Base-by-base conservation (phyloP, 2,113 vertebrate species). In the Cinclus cinclus region DNA sequence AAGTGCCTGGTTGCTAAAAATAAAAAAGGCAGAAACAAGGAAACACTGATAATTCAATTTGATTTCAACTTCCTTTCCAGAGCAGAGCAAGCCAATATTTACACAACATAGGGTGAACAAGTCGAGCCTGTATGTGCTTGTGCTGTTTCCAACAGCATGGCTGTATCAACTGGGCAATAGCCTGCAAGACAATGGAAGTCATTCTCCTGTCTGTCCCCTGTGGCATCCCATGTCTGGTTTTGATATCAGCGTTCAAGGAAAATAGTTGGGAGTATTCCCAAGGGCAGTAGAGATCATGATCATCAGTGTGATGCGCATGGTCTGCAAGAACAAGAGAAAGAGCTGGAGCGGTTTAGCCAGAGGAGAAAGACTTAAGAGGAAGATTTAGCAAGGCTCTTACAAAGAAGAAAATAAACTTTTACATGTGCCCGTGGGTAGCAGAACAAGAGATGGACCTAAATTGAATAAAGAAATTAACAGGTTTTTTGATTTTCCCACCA, bases 31-130 rank as follows among this genome's bases (percentile, higher is more conserved):
- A 63, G 15, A 89, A 81, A 70, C 2, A 28, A 70, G 42, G 24
- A 86, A 78, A 60, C 41, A 37, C 17, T 87, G 80, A 59, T 74
- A 70, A 83, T 83, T 74, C 59, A 74, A 5, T 70, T 55, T 74
- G 76, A 86, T 50, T 94, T 87, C 50, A 83, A 63, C 52, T 90
- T 92, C 90, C 67, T 95, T 85, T 64, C 47, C 53, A 79, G 78
- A 83, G 52, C 16, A 74, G 79, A 92, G 60, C 28, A 80, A 76
- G 27, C 71, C 35, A 75, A 35, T 12, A 50, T 20, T 88, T 50
- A 33, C 12, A 69, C 33, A 70, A 59, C 22, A 63, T 3, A 77
- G 27, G 16, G 6, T 71, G 77, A 84, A 59, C 24, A 60, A 80
- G 21, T 13, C 0, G 10, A 83, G 20, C 5, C 11, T 35, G 5